A percentile compares a stretch with the other conserved stretches of the same genome.
Conservation (phyloP, 2,113 vertebrate species). For the Callipepla squamata region DNA sequence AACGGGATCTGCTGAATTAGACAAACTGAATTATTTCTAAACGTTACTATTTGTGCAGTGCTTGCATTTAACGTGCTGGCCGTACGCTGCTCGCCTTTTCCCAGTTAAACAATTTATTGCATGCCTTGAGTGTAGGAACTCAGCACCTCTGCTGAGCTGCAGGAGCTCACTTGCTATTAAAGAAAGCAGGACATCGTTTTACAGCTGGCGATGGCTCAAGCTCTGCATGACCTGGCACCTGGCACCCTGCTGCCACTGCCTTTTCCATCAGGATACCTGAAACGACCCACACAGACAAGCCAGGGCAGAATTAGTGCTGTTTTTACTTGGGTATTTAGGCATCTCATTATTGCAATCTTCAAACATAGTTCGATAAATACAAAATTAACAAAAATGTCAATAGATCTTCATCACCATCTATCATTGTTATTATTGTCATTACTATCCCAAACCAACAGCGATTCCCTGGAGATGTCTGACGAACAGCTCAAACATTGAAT, state of each 20-base stretch:
- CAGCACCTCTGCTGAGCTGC: neutral
- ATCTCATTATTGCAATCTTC: constrained; percentile 51
- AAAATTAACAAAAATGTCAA: constrained; percentile 56
- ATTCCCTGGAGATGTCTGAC: constrained; percentile 56
- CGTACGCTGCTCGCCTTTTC: neutral
- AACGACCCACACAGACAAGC: constrained; percentile 25
- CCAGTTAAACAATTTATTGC: constrained; percentile 15
- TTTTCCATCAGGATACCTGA: neutral
- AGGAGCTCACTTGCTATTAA: neutral
- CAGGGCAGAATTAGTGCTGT: neutral
- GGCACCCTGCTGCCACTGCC: neutral
- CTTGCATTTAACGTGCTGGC: neutral
- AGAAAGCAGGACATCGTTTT: neutral
- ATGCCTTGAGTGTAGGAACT: neutral
- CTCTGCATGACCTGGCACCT: neutral
- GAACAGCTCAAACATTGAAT: constrained; percentile 78
- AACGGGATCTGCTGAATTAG: rapidly evolving
- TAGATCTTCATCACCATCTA: constrained; percentile 31
- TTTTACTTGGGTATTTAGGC: constrained; percentile 10
- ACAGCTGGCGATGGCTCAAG: neutral
- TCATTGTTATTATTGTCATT: neutral
- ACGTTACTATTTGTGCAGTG: neutral
- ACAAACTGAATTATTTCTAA: rapidly evolving
- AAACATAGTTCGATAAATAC: constrained; percentile 39
- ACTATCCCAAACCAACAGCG: constrained; percentile 18